phyloP scores from a whole-genome alignment of 2,113 vertebrate species.

The Nyctereutes procyonoides region DNA sequence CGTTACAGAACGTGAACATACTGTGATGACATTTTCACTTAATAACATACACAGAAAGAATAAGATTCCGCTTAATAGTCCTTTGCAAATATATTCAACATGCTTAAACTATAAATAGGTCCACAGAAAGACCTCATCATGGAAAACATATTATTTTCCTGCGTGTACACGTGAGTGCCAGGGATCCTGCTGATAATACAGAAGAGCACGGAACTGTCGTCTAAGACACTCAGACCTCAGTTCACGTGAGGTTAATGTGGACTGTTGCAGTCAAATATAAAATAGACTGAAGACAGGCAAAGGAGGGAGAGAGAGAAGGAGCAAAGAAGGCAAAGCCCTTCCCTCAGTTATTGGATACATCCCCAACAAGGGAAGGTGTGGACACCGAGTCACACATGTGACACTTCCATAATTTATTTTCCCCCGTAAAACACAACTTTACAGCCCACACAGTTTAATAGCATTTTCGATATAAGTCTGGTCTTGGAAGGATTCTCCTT shows the following conservation, averaged over 20 bases:
- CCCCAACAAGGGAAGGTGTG: neutral
- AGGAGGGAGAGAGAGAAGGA: too few species aligned
- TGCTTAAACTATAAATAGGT: slow-evolving; percentile 18
- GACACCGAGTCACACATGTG: neutral
- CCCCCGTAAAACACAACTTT: neutral
- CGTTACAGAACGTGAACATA: neutral
- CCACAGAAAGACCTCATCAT: neutral
- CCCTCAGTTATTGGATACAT: neutral
- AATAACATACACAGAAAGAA: neutral
- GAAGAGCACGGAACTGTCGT: neutral
- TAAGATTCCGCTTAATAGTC: neutral
- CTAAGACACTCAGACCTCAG: neutral
- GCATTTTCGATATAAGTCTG: slow-evolving; percentile 26
- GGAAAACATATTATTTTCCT: neutral
- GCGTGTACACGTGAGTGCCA: neutral
- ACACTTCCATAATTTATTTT: slow-evolving; percentile 43
- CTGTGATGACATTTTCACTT: neutral
- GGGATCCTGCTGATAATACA: neutral
- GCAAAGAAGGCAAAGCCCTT: neutral
- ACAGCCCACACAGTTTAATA: neutral
- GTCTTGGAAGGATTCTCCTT: slow-evolving; percentile 12
- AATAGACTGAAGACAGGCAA: neutral
- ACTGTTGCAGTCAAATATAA: neutral
- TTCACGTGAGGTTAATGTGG: neutral
- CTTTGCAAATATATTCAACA: slow-evolving; percentile 4